These are phyloP conservation scores for Oenanthe melanoleuca DNA, from an alignment of 2,113 vertebrate genomes.

Conservation along the genomic window DNA sequence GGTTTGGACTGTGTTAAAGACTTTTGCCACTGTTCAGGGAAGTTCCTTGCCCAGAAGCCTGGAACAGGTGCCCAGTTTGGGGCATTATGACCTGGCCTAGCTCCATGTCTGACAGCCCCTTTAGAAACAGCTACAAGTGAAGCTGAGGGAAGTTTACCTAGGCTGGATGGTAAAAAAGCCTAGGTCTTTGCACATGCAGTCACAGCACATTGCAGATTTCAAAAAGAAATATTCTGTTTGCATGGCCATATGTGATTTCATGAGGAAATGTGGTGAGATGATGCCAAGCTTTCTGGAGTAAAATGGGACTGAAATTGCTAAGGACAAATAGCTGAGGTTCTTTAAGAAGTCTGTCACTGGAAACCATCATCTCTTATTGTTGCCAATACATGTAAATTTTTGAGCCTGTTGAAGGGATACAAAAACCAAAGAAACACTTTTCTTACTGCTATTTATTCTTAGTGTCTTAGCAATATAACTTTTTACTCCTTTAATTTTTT, in stretches of 20 bases:
- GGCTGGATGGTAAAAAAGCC: not conserved
- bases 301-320: not conserved
- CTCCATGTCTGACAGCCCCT: not conserved
- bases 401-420: not conserved
- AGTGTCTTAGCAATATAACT: not conserved
- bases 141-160: not conserved
- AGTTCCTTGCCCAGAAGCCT: not conserved
- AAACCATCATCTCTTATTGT: not conserved
- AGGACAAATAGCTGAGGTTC: not conserved
- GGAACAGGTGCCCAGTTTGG: fast-evolving
- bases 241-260: not conserved
- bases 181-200: not conserved
- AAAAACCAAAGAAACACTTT: not conserved
- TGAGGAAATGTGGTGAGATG: not conserved
- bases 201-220: not conserved
- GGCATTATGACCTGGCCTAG: fast-evolving
- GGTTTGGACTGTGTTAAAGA: not conserved
- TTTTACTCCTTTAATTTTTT: not conserved
- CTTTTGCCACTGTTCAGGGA: not conserved
- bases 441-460: not conserved
- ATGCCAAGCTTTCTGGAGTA: not conserved
- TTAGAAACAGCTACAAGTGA: not conserved
- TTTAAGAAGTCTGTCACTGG: not conserved
- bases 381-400: not conserved
- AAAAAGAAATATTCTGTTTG: not conserved